Conservation (phyloP, 2,113 vertebrate genomes). For the Macroglossus sobrinus region DNA sequence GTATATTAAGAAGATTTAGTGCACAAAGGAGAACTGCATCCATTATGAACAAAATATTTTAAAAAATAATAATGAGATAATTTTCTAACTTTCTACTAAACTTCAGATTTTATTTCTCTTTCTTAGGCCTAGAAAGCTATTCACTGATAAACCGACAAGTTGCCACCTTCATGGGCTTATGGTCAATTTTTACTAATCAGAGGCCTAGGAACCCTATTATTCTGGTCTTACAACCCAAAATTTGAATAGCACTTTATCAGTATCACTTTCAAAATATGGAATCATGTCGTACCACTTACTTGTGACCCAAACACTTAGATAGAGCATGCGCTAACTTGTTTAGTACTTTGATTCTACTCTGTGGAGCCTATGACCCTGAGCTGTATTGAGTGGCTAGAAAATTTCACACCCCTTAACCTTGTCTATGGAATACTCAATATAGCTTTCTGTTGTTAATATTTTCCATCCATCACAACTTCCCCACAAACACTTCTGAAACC, state of each 20-base stretch:
- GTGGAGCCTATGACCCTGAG: background rate
- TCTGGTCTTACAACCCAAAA: background rate
- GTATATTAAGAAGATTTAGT: background rate
- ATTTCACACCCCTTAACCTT: background rate
- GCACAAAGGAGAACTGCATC: background rate
- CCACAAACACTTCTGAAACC: background rate
- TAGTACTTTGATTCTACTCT: background rate
- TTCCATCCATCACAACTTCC: background rate
- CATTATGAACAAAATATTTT: background rate
- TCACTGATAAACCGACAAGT: background rate
- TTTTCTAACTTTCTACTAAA: background rate
- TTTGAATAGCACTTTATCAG: background rate
- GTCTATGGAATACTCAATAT: slow-evolving; percentile 13
- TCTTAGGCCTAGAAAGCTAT: background rate
- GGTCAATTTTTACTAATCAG: background rate
- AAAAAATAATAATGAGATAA: background rate
- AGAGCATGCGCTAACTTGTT: background rate
- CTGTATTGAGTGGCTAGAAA: background rate
- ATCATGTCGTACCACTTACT: background rate
- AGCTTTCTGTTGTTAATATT: background rate
- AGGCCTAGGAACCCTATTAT: background rate
- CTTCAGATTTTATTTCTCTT: background rate
- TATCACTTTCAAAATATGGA: background rate
- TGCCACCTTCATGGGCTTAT: background rate
- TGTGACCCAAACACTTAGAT: background rate